Percentiles rank a stretch among this genome's conserved stretches.
Conservation (phyloP, 2,888 invertebrate genomes). For the Aporophyla lueneburgensis region DNA sequence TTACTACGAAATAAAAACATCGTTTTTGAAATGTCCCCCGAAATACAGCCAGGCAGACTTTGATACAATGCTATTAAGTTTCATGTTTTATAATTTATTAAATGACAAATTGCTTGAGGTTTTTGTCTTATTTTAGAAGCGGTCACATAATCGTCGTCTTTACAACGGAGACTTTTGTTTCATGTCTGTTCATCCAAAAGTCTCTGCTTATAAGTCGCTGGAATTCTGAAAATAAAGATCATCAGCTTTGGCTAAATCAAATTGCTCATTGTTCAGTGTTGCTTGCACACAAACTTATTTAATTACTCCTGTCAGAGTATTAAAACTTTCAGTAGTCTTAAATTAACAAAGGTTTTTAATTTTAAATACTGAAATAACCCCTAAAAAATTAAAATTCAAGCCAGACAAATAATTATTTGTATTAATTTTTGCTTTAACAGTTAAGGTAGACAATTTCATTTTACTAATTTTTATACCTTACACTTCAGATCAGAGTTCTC, state of each 20-base stretch:
- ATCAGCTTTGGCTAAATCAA: too few species aligned
- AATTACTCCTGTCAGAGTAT: too few species aligned
- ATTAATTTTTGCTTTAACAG: background rate
- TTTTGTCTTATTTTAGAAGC: too few species aligned
- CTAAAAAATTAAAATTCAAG: background rate
- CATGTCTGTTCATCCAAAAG: too few species aligned
- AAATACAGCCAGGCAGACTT: background rate
- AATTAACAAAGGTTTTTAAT: background rate
- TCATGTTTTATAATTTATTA: background rate
- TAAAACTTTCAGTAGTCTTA: too few species aligned
- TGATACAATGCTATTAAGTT: background rate
- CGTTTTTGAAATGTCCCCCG: background rate
- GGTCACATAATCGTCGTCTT: too few species aligned
- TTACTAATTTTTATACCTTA: background rate
- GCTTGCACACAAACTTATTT: background rate
- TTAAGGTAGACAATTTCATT: background rate
- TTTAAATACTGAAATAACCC: background rate
- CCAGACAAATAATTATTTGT: background rate
- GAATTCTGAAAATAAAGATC: too few species aligned
- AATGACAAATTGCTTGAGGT: background rate
- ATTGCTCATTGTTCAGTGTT: background rate
- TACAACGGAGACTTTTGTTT: too few species aligned
- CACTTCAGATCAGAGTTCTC: background rate
- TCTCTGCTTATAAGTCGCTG: too few species aligned
- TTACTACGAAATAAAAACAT: too few species aligned